Conservation (phyloP, 2,888 invertebrate species). For the Sphecodes monilicornis region DNA sequence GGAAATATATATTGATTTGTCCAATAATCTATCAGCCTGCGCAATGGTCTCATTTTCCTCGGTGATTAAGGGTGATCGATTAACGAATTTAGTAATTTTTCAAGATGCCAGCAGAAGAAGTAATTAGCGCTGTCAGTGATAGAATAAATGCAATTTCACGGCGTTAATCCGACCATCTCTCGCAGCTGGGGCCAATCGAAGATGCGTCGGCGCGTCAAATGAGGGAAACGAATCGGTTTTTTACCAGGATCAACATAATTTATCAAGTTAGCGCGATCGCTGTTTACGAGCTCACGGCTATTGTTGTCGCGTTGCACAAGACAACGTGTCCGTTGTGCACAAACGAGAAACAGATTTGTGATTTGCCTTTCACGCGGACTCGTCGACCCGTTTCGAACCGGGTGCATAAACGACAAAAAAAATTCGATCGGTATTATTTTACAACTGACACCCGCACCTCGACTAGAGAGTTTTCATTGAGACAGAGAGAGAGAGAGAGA, state of each 20-base stretch:
- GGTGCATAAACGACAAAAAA: background rate
- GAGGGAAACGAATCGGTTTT: slow-evolving; percentile 2
- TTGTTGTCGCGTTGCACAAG: slow-evolving; percentile 47
- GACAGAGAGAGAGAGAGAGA: background rate
- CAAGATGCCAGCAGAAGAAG: background rate
- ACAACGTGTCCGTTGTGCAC: slow-evolving; percentile 12
- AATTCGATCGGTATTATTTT: slow-evolving; percentile 39
- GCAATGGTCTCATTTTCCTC: background rate
- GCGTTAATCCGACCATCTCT: background rate
- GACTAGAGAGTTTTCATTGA: slow-evolving; percentile 26
- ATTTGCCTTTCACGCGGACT: slow-evolving; percentile 46
- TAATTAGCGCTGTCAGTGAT: slow-evolving; percentile 3
- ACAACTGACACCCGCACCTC: slow-evolving; percentile 37
- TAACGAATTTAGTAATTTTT: slow-evolving; percentile 3
- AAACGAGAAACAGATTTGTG: slow-evolving; percentile 44
- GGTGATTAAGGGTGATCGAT: background rate
- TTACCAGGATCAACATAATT: slow-evolving; percentile 23
- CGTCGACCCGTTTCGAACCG: background rate
- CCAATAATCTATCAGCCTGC: too few relatives aligned
- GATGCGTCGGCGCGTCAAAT: background rate
- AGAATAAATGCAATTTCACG: background rate
- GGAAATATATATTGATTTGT: too few relatives aligned
- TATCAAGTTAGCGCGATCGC: slow-evolving; percentile 18
- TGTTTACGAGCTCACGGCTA: slow-evolving; percentile 29
- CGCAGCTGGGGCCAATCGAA: background rate